Evolutionary conservation across 2,888 invertebrate genomes (phyloP), one percentile per base, ranked within the genome.

Genomic region (Caenorhabditis parvicauda): DNA sequence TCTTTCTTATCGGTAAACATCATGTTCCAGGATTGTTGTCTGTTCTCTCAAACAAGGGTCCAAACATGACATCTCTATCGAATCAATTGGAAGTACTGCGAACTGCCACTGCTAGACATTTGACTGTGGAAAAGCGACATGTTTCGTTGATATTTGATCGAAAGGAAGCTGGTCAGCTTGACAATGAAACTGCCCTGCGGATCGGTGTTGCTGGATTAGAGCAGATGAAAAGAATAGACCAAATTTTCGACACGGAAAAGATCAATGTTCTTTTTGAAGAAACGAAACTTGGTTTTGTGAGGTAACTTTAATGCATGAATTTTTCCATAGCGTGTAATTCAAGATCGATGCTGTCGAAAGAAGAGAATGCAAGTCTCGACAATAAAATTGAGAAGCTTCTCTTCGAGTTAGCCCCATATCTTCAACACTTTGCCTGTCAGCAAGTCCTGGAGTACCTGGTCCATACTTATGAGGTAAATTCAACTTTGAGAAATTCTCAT

Each of bases 391-490:
- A 87, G 51, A 88, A 87, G 64, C 94, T 95, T 82, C 83, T 96
- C 0, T 82, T 89, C 2, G 85, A 74, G 21, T 67, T 94, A 3
- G 90, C 92, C 1, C 96, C 96, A 0, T 94, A 92, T 81, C 88
- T 96, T 70, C 85, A 91, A 47, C 83, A 92, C 0, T 89, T 89
- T 73, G 87, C 88, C 6, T 87, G 91, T 0, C 91, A 93, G 69
- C 91, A 93, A 84, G 89, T 92, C 1, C 82, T 98, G 44, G 98
- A 98, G 85, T 98, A 95, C 95, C 86, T 98, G 2, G 87, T 96
- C 43, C 87, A 90, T 76, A 87, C 86, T 84, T 86, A 79, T 52
- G 70, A 80, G 46, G 76, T 75, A 3, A 17, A 50, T 21, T 17
- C 4, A 17, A 17, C 3, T 50, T 50, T 14, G 21, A 9, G 24